Evolutionary conservation across 2,888 invertebrate species (phyloP).

Genomic region (Sphinx pinastri): DNA sequence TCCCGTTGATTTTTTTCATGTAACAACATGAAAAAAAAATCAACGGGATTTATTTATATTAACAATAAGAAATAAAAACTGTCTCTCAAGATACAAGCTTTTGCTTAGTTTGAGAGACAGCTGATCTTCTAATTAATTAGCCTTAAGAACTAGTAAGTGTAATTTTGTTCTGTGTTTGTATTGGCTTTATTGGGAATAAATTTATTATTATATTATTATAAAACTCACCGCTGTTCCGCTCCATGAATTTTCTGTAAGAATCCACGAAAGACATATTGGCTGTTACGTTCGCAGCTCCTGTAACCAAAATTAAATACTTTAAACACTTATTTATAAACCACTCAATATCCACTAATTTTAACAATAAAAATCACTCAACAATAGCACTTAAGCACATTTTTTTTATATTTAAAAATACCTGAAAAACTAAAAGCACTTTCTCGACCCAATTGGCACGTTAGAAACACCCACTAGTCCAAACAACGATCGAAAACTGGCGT

Average conservation of each 20-base stretch:
- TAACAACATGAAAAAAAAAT: too few species aligned
- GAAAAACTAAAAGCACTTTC: not conserved
- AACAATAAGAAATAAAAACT: too few species aligned
- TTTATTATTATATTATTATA: too few species aligned
- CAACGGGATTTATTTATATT: too few species aligned
- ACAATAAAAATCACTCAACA: too few species aligned
- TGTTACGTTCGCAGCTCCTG: slow-evolving; percentile 53
- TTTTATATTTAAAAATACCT: not conserved
- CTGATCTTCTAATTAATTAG: too few species aligned
- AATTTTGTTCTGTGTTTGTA: too few species aligned
- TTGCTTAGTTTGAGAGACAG: too few species aligned
- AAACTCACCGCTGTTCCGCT: slow-evolving; percentile 77
- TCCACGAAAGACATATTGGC: slow-evolving; percentile 75
- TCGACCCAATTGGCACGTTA: slow-evolving; percentile 3
- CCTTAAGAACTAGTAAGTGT: too few species aligned
- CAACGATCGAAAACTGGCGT: slow-evolving; percentile 51
- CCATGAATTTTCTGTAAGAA: slow-evolving; percentile 77
- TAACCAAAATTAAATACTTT: slow-evolving; percentile 33
- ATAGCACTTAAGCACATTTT: not conserved
- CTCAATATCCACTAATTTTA: slow-evolving; percentile 25
- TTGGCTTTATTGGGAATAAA: too few species aligned
- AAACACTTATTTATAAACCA: slow-evolving; percentile 11
- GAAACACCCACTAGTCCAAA: slow-evolving; percentile 42
- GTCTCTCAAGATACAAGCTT: too few species aligned
- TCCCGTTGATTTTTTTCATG: too few species aligned